Evolutionary conservation across 2,888 invertebrate genomes (phyloP).

Genomic region (Eumerus sabulonum): DNA sequence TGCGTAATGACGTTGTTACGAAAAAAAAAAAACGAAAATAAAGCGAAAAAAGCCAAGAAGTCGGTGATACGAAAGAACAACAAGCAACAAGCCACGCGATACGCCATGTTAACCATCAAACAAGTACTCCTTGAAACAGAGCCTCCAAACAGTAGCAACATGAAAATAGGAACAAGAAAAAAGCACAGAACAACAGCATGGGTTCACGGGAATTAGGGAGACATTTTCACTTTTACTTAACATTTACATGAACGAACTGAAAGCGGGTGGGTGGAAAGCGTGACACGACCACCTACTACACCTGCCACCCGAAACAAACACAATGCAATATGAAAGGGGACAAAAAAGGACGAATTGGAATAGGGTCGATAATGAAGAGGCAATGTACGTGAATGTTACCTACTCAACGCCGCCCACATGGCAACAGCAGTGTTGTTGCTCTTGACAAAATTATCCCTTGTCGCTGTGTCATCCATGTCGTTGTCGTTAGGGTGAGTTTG

Average conservation of each 20-base stretch:
- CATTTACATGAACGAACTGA: slow-evolving; percentile 2
- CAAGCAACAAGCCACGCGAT: slow-evolving; percentile 21
- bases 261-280: slow-evolving; percentile 17
- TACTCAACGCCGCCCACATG: slow-evolving; percentile 52
- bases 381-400: neutral
- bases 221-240: slow-evolving; percentile 56
- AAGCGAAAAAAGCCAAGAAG: neutral
- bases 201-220: slow-evolving; percentile 42
- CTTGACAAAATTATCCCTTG: slow-evolving; percentile 54
- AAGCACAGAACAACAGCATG: too few species aligned
- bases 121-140: slow-evolving; percentile 46
- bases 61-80: slow-evolving; percentile 6
- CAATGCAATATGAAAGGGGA: slow-evolving; percentile 23
- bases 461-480: slow-evolving; percentile 15
- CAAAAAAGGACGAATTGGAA: neutral
- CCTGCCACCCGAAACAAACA: slow-evolving; percentile 1
- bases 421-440: slow-evolving; percentile 21
- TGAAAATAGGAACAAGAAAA: slow-evolving; percentile 15
- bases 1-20: slow-evolving; percentile 21
- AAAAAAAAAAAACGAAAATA: slow-evolving; percentile 2
- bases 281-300: neutral
- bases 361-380: too few species aligned
- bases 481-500: slow-evolving; percentile 37
- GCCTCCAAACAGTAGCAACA: neutral
- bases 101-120: slow-evolving; percentile 34